phyloP scores from a whole-genome alignment of 2,113 vertebrate species.

The Fregetta grallaria region DNA sequence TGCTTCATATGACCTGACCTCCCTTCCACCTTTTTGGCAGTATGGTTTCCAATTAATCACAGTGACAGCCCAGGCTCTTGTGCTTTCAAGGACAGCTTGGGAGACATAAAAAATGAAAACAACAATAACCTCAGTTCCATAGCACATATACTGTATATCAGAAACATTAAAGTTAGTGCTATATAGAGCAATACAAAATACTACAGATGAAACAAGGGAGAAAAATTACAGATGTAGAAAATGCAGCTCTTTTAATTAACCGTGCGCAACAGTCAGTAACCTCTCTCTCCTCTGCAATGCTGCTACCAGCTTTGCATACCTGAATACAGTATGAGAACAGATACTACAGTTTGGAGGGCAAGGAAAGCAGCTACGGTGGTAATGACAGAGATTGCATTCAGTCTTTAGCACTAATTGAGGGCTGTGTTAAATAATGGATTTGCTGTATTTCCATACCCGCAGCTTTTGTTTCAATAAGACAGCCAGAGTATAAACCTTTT shows the following conservation, averaged over 20 bases:
- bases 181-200: neutral
- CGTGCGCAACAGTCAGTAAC: neutral
- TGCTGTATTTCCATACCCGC: neutral
- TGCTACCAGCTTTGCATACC: neutral
- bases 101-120: neutral
- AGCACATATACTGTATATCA: neutral
- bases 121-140: neutral
- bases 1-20: neutral
- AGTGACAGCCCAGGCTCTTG: neutral
- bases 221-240: neutral
- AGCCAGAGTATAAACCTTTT: neutral
- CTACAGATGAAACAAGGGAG: neutral
- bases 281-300: neutral
- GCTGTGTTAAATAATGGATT: neutral
- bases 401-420: neutral
- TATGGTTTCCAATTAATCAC: neutral
- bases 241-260: neutral
- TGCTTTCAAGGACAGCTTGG: neutral
- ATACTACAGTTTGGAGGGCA: neutral
- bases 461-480: neutral
- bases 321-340: neutral
- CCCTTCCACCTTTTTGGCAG: neutral
- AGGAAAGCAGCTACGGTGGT: rapidly evolving
- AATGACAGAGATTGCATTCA: neutral
- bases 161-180: neutral